A percentile compares a stretch with the other conserved stretches of the same genome.
Evolutionary conservation across 2,113 vertebrate genomes (phyloP).

Genomic region (Oryzias melastigma): DNA sequence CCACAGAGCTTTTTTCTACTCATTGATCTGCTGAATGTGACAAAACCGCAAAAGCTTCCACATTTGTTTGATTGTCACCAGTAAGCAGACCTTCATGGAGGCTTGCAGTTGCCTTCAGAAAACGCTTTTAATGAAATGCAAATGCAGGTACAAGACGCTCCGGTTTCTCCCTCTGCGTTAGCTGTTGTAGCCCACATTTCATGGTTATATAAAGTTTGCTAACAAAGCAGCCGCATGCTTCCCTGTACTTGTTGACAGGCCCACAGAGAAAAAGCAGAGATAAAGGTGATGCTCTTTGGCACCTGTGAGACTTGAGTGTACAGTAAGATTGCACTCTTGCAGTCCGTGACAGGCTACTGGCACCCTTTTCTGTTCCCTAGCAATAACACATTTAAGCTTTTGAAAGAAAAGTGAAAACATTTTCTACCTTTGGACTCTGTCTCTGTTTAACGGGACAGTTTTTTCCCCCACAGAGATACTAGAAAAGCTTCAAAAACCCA

Average conservation of each 20-base stretch:
- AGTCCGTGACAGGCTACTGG: neutral
- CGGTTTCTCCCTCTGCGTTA: constrained; percentile 1
- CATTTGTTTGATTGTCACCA: neutral
- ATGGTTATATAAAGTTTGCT: neutral
- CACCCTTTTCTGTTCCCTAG: constrained; percentile 8
- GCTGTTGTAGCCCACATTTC: neutral
- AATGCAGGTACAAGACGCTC: neutral
- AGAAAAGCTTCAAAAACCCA: too few species aligned
- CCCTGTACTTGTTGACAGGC: constrained; percentile 3
- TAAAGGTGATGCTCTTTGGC: constrained; percentile 5
- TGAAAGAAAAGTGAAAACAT: constrained; percentile 4
- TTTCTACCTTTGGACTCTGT: neutral
- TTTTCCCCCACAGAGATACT: too few species aligned
- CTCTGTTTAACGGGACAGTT: too few species aligned
- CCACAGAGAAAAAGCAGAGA: neutral
- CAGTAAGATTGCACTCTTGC: neutral
- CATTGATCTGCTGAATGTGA: neutral
- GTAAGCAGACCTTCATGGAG: constrained; percentile 3
- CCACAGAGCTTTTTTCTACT: constrained; percentile 23
- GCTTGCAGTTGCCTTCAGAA: constrained; percentile 3
- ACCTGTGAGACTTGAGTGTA: constrained; percentile 2
- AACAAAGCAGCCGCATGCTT: constrained; percentile 4
- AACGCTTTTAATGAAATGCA: constrained; percentile 7
- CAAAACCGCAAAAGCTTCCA: neutral
- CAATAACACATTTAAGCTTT: constrained; percentile 6